A percentile compares a stretch with the other conserved stretches of the same genome.
Conservation (phyloP, 2,888 invertebrate genomes). For the Tuberolachnus salignus region DNA sequence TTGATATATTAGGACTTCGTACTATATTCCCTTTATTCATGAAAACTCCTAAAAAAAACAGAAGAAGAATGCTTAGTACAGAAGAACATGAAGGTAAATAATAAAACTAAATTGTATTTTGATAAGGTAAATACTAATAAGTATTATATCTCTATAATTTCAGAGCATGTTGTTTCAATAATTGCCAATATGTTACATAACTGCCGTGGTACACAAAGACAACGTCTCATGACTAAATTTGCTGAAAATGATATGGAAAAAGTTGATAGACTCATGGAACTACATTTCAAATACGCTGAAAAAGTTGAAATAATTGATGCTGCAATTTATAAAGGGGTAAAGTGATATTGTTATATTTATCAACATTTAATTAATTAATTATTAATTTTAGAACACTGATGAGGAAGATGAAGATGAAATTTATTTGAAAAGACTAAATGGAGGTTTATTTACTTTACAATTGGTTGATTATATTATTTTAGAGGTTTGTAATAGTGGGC, state of each 20-base stretch:
- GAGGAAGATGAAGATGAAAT: slow-evolving; percentile 82
- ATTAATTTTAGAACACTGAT: slow-evolving; percentile 64
- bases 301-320: slow-evolving; percentile 86
- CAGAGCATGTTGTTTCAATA: slow-evolving; percentile 91
- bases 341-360: slow-evolving; percentile 61
- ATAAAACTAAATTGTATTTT: background rate
- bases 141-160: slow-evolving; percentile 57
- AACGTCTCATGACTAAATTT: slow-evolving; percentile 91
- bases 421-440: slow-evolving; percentile 87
- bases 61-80: slow-evolving; percentile 77
- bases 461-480: slow-evolving; percentile 88
- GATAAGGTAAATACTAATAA: background rate
- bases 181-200: slow-evolving; percentile 92
- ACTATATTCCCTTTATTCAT: slow-evolving; percentile 98
- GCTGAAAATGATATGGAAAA: slow-evolving; percentile 98
- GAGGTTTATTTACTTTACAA: slow-evolving; percentile 95
- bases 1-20: slow-evolving; percentile 93
- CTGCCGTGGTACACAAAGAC: slow-evolving; percentile 87
- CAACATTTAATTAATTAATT: background rate
- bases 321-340: slow-evolving; percentile 55
- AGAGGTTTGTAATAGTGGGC: slow-evolving; percentile 78
- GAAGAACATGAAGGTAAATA: slow-evolving; percentile 84
- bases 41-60: slow-evolving; percentile 92
- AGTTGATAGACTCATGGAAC: slow-evolving; percentile 92
- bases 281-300: slow-evolving; percentile 96